Evolutionary conservation across 2,888 invertebrate genomes (phyloP).

Genomic region (Oscheius myriophilus): DNA sequence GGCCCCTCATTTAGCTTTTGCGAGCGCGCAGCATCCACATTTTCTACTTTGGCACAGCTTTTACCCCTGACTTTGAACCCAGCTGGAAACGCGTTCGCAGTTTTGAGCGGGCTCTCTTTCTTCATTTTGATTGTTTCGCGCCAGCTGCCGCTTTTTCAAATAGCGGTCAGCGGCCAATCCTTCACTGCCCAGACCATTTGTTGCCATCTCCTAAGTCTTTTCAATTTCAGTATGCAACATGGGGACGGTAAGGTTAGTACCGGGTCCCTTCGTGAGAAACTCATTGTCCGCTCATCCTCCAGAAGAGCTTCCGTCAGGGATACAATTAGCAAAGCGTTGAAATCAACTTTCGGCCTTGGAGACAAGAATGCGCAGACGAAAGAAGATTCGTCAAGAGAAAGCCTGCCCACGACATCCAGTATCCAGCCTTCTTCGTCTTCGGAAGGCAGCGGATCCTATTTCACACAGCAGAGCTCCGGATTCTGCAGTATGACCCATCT

Average conservation of each 20-base stretch:
- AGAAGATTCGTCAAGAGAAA: constrained; percentile 36
- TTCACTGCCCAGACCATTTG: no score
- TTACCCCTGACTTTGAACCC: neutral
- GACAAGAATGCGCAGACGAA: constrained; percentile 34
- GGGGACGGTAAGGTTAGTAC: constrained; percentile 34
- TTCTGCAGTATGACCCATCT: constrained; percentile 47
- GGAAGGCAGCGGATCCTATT: constrained; percentile 8
- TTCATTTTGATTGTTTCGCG: constrained; percentile 21
- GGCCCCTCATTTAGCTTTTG: constrained; percentile 19
- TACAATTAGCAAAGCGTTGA: constrained; percentile 42
- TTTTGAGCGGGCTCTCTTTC: constrained; percentile 5
- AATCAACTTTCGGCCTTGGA: constrained; percentile 40
- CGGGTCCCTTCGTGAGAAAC: constrained; percentile 44
- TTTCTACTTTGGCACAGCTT: neutral
- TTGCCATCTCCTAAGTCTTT: neutral
- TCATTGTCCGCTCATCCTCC: constrained; percentile 39
- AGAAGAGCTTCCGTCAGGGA: constrained; percentile 40
- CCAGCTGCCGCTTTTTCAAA: constrained; percentile 16
- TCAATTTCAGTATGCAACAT: constrained; percentile 26
- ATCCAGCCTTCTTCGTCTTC: constrained; percentile 26
- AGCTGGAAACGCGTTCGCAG: neutral
- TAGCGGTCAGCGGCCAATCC: constrained; percentile 2
- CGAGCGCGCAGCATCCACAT: neutral
- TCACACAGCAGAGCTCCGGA: constrained; percentile 41
- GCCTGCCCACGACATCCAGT: constrained; percentile 31